Evolutionary conservation across 1,140 invertebrate genomes (phyloP).

Genomic region (Ips typographus): DNA sequence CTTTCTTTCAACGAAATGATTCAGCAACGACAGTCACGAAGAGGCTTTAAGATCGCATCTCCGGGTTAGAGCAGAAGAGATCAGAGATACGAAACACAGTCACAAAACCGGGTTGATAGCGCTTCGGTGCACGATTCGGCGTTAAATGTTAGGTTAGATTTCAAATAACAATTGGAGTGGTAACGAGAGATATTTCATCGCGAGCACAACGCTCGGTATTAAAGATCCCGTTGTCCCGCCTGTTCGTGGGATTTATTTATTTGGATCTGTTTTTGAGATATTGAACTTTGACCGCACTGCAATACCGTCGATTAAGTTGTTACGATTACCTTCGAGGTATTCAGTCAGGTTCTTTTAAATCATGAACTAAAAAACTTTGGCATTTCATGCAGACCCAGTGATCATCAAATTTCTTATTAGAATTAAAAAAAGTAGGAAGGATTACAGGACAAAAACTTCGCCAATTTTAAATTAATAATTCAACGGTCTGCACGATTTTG

Average conservation of each 20-base stretch:
- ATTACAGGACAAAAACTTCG: too few species aligned
- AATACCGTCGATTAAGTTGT: constrained; percentile 21
- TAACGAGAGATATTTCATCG: constrained; percentile 35
- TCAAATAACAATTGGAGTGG: constrained; percentile 36
- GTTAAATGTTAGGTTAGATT: constrained; percentile 36
- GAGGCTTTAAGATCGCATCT: constrained; percentile 36
- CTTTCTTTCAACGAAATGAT: constrained; percentile 36
- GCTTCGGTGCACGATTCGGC: constrained; percentile 30
- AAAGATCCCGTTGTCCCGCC: constrained; percentile 29
- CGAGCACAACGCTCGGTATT: constrained; percentile 29
- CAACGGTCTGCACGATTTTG: too few species aligned
- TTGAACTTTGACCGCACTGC: constrained; percentile 20
- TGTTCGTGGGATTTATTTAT: constrained; percentile 33
- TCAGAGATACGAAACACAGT: constrained; percentile 34
- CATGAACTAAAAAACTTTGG: too few species aligned
- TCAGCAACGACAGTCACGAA: constrained; percentile 44
- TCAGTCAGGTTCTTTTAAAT: too few species aligned
- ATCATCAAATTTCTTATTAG: too few species aligned
- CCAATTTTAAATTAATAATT: too few species aligned
- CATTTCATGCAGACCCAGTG: too few species aligned
- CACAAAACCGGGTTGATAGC: constrained; percentile 33
- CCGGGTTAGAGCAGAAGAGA: constrained; percentile 16
- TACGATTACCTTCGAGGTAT: too few species aligned
- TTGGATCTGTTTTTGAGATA: constrained; percentile 18
- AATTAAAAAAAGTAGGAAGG: too few species aligned